A percentile compares a stretch with the other conserved stretches of the same genome.
These are phyloP conservation scores for Monoplex corrugatus DNA, from an alignment of 2,888 invertebrate species.

Conservation along the genomic window DNA sequence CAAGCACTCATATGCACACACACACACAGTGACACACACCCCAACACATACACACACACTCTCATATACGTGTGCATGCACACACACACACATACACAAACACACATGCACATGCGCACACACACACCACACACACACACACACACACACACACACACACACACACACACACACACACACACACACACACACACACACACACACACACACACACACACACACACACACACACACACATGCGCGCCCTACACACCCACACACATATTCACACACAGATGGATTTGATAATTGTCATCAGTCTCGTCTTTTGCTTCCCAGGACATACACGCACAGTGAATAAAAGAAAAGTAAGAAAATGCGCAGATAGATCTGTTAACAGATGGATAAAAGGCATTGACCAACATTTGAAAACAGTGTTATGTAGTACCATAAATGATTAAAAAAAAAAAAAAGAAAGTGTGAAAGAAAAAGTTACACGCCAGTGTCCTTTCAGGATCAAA, in stretches of 20 bases:
- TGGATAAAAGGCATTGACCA: no score
- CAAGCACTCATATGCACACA: neutral
- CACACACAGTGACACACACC: slow-evolving; percentile 11
- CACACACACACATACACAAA: neutral
- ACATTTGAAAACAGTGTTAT: neutral
- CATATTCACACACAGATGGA: no score
- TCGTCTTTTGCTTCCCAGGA: no score
- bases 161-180: neutral
- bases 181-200: neutral
- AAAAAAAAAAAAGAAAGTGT: no score
- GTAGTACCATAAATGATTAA: no score
- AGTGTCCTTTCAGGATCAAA: no score
- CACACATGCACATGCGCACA: neutral
- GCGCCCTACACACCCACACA: neutral
- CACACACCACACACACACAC: neutral
- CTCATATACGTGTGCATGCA: neutral
- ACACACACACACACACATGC: neutral
- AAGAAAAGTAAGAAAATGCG: no score
- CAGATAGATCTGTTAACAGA: no score
- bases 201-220: neutral
- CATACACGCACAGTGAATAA: no score
- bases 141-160: neutral
- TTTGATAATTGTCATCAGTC: no score
- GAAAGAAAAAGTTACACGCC: no score
- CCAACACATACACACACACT: neutral